Percentiles rank a stretch among this genome's conserved stretches.
Conservation (phyloP, 2,888 invertebrate species). For the Hofmannophila pseudospretella region DNA sequence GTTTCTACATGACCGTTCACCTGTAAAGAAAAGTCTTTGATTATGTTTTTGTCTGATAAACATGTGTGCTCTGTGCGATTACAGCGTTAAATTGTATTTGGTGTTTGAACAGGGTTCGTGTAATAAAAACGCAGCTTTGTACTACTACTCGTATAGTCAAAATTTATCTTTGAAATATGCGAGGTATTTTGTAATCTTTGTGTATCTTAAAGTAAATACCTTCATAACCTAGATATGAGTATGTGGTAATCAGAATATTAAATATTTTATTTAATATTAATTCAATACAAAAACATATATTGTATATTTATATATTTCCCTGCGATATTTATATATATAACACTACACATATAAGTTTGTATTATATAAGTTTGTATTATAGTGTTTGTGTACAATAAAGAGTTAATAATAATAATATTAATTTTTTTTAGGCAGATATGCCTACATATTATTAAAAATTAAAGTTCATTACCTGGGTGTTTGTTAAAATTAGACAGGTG, state of each 20-base stretch:
- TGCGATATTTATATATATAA: too few relatives aligned
- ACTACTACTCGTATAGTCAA: not conserved
- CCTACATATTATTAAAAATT: not conserved
- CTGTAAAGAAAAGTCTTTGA: conserved; percentile 51
- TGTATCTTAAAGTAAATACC: not conserved
- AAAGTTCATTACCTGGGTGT: not conserved
- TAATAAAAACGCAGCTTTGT: not conserved
- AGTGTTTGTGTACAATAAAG: too few relatives aligned
- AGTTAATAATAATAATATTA: too few relatives aligned
- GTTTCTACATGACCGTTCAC: conserved; percentile 43
- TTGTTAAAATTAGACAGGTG: not conserved
- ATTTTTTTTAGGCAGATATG: too few relatives aligned
- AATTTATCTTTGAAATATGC: not conserved
- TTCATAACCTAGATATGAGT: not conserved
- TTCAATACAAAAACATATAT: too few relatives aligned
- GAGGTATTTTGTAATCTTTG: not conserved
- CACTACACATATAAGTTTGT: too few relatives aligned
- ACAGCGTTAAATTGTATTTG: not conserved
- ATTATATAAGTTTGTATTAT: too few relatives aligned
- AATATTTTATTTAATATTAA: too few relatives aligned
- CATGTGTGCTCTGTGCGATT: not conserved
- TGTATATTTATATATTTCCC: too few relatives aligned
- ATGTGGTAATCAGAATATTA: too few relatives aligned
- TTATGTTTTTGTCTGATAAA: conserved; percentile 15
- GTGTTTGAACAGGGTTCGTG: not conserved